phyloP scores from a whole-genome alignment of 37 sponge, comb jelly and placozoan genomes.

The Ianthella basta region DNA sequence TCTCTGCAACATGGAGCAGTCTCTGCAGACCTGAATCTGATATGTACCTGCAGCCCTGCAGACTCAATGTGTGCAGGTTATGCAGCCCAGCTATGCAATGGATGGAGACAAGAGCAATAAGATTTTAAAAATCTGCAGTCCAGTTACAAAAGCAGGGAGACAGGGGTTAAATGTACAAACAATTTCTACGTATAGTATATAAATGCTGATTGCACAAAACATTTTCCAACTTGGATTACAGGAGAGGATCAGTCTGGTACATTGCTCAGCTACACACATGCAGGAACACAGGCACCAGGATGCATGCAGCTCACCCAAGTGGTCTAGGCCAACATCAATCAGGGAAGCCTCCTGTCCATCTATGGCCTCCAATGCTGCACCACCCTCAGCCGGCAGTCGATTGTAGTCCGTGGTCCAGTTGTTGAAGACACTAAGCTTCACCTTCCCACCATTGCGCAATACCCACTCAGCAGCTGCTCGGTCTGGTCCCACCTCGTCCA shows the following conservation, averaged over 20 bases:
- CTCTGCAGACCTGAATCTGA: constrained; percentile 40
- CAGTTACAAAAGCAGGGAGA: too few relatives aligned
- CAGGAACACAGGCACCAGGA: too few relatives aligned
- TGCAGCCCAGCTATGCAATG: constrained; percentile 41
- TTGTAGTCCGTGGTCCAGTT: constrained; percentile 75
- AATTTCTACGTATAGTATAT: too few relatives aligned
- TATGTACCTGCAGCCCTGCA: constrained; percentile 54
- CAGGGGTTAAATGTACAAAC: too few relatives aligned
- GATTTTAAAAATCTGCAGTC: too few relatives aligned
- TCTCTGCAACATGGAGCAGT: constrained; percentile 27
- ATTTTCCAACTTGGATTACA: too few relatives aligned
- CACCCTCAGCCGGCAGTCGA: constrained; percentile 34
- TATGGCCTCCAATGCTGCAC: constrained; percentile 48
- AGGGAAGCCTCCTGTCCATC: constrained; percentile 47
- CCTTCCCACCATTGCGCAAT: constrained; percentile 67
- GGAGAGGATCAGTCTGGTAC: too few relatives aligned
- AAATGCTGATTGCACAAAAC: too few relatives aligned
- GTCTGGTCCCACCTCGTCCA: constrained; percentile 67
- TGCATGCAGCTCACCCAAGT: constrained; percentile 44
- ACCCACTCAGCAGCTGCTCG: constrained; percentile 83
- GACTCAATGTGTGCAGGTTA: constrained; percentile 21
- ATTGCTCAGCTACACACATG: too few relatives aligned
- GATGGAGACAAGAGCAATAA: too few relatives aligned
- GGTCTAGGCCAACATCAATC: constrained; percentile 68
- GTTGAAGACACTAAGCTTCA: constrained; percentile 49